phyloP scores from a whole-genome alignment of 2,888 invertebrate genomes.

The Apodemia hepburni region DNA sequence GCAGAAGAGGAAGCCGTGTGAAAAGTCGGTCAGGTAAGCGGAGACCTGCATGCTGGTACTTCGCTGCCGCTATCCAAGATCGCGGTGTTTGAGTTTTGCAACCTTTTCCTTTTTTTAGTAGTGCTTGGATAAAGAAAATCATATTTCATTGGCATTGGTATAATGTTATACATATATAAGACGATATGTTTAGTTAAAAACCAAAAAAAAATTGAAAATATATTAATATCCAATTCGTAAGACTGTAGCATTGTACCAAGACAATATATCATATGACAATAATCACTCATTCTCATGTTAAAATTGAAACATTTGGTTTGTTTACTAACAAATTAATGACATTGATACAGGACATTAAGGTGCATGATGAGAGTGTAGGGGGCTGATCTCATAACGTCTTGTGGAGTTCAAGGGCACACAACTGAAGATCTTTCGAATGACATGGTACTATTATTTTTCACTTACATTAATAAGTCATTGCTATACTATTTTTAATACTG shows the following conservation, averaged over 20 bases:
- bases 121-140: conserved; percentile 37
- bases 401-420: conserved; percentile 45
- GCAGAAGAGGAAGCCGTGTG: conserved; percentile 55
- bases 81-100: conserved; percentile 50
- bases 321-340: conserved; percentile 67
- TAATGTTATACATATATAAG: neutral
- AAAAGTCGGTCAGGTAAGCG: conserved; percentile 68
- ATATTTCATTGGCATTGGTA: conserved; percentile 25
- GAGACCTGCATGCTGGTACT: conserved; percentile 50
- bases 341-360: conserved; percentile 72
- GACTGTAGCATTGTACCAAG: neutral
- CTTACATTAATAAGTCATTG: conserved; percentile 30
- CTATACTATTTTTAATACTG: neutral
- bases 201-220: neutral
- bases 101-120: conserved; percentile 41
- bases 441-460: conserved; percentile 63
- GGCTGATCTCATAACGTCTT: conserved; percentile 52
- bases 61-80: conserved; percentile 42
- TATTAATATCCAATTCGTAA: neutral
- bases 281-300: conserved; percentile 10
- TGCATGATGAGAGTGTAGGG: conserved; percentile 66
- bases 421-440: conserved; percentile 71
- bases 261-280: conserved; percentile 6
- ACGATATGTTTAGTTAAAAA: neutral
- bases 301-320: conserved; percentile 29